phyloP scores from a whole-genome alignment of 2,113 vertebrate genomes.

The Rana temporaria region DNA sequence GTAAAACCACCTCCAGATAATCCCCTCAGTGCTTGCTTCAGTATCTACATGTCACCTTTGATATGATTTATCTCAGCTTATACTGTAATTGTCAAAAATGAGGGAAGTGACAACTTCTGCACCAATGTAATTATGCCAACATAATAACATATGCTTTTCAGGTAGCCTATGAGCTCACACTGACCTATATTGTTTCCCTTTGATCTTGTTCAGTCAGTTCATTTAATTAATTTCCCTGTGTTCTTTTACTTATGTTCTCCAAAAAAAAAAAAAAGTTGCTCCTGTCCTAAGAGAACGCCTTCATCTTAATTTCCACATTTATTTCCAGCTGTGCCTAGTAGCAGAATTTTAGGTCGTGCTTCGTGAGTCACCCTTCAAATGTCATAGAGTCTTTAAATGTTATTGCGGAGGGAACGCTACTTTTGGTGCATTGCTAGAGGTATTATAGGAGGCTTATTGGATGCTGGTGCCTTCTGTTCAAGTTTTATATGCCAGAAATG shows the following conservation, averaged over 20 bases:
- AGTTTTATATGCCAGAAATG: too few species aligned
- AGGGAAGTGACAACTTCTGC: too few species aligned
- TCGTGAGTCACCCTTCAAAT: neutral
- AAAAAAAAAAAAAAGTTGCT: neutral
- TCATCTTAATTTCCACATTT: neutral
- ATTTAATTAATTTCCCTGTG: neutral
- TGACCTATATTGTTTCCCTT: constrained; percentile 11
- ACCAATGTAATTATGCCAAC: neutral
- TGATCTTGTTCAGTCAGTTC: neutral
- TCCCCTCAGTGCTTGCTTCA: too few species aligned
- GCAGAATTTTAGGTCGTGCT: neutral
- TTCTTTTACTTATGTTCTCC: neutral
- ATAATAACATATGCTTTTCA: neutral
- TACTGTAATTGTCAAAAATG: too few species aligned
- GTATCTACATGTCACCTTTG: too few species aligned
- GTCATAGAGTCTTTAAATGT: constrained; percentile 1
- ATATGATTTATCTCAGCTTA: too few species aligned
- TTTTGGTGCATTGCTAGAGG: constrained; percentile 15
- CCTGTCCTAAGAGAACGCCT: neutral
- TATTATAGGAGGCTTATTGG: constrained; percentile 24
- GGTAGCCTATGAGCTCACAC: neutral
- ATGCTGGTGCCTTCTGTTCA: constrained; percentile 2
- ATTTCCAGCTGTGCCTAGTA: neutral
- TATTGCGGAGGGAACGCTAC: neutral
- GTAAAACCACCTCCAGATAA: too few species aligned